A percentile compares a stretch with the other conserved stretches of the same genome.
These are phyloP conservation scores for Syrmaticus mikado DNA, from an alignment of 2,113 vertebrate genomes.

Conservation along the genomic window DNA sequence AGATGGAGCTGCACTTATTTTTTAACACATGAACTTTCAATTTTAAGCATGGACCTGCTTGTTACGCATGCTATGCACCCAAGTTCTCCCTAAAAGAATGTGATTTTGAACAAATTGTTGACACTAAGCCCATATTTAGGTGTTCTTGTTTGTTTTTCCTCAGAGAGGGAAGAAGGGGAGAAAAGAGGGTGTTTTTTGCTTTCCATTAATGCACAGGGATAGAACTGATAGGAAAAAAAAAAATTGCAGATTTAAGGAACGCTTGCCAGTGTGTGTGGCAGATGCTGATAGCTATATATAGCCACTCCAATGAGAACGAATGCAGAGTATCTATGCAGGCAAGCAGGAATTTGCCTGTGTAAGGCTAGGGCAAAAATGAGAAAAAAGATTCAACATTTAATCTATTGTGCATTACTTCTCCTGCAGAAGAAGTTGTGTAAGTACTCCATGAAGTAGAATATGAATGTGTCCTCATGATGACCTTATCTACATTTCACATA, in stretches of 20 bases:
- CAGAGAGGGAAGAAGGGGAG: not conserved
- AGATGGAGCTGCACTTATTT: not conserved
- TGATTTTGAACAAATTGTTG: not conserved
- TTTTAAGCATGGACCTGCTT: not conserved
- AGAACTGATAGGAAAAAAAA: not conserved
- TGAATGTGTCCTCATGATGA: not conserved
- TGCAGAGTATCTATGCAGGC: not conserved
- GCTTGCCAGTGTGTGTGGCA: not conserved
- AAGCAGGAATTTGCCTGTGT: slow-evolving; percentile 11
- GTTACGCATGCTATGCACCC: not conserved
- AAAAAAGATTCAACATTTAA: not conserved
- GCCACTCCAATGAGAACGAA: not conserved
- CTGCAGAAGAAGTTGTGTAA: slow-evolving; percentile 9
- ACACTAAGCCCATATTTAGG: not conserved
- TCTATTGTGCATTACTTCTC: not conserved
- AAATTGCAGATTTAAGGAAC: slow-evolving; percentile 15
- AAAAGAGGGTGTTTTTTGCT: not conserved
- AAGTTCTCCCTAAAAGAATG: not conserved
- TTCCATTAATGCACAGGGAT: not conserved
- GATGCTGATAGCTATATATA: slow-evolving; percentile 56
- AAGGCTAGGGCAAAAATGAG: not conserved
- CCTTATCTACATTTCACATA: slow-evolving; percentile 18
- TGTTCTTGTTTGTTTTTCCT: not conserved
- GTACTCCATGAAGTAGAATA: not conserved
- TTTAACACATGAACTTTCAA: not conserved